phyloP scores from a whole-genome alignment of 2,888 invertebrate genomes.

The Sphaeridia pumilis region DNA sequence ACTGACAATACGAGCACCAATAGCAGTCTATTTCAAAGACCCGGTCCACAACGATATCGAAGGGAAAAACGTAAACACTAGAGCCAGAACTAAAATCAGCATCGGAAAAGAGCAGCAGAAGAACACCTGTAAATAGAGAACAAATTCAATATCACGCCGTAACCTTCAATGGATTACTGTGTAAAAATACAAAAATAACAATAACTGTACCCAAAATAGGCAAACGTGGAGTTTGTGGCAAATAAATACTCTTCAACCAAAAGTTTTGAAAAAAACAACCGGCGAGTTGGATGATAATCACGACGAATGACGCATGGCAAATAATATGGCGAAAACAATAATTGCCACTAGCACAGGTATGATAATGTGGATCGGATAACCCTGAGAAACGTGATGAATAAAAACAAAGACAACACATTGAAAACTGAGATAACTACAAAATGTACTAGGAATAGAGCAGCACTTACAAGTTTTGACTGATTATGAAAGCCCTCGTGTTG shows the following conservation, averaged over 20 bases:
- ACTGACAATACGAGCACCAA: conserved; percentile 18
- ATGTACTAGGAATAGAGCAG: conserved; percentile 8
- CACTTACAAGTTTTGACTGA: conserved; percentile 48
- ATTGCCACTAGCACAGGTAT: conserved; percentile 41
- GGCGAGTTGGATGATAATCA: too few relatives aligned
- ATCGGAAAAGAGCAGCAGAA: conserved; percentile 35
- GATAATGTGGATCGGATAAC: conserved; percentile 40
- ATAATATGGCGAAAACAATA: conserved; percentile 41
- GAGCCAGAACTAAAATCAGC: conserved; percentile 33
- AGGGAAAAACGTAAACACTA: conserved; percentile 33
- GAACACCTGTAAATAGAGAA: conserved; percentile 30
- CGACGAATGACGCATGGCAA: conserved; percentile 40
- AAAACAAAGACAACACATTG: conserved; percentile 7
- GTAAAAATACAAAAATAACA: background rate
- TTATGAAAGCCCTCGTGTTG: conserved; percentile 50
- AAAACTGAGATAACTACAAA: background rate
- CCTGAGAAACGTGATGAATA: conserved; percentile 35
- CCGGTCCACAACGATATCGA: conserved; percentile 30
- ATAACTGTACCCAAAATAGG: background rate
- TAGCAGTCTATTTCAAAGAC: conserved; percentile 24
- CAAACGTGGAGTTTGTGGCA: too few relatives aligned
- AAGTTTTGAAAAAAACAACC: too few relatives aligned
- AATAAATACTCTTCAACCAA: too few relatives aligned
- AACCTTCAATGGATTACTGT: background rate
- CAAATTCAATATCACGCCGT: background rate